phyloP scores from a whole-genome alignment of 2,888 invertebrate genomes.

The Quadriops clusia region DNA sequence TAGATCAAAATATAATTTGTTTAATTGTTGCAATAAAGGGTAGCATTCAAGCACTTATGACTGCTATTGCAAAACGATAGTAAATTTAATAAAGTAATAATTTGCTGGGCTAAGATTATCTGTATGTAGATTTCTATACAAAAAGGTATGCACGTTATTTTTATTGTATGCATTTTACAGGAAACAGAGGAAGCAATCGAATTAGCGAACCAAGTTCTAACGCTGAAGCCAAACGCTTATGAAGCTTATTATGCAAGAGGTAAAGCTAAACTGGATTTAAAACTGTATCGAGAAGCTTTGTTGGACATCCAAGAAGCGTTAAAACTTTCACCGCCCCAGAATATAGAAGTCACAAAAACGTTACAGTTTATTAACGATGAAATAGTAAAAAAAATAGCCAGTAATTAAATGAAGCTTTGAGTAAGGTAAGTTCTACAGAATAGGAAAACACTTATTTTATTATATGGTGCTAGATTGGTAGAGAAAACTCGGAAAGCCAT shows the following conservation, averaged over 20 bases:
- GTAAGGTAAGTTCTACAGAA: too few relatives aligned
- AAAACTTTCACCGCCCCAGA: conserved; percentile 58
- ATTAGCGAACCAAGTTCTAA: conserved; percentile 75
- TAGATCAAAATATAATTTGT: too few relatives aligned
- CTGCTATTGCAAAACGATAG: background rate
- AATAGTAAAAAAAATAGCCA: too few relatives aligned
- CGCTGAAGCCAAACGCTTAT: conserved; percentile 74
- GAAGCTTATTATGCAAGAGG: conserved; percentile 89
- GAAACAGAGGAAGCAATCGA: conserved; percentile 79
- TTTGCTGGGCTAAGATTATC: too few relatives aligned
- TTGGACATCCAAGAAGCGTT: conserved; percentile 75
- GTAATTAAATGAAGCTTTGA: too few relatives aligned
- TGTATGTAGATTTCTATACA: background rate
- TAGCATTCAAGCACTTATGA: background rate
- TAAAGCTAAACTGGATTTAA: conserved; percentile 70
- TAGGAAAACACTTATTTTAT: too few relatives aligned
- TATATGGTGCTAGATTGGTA: too few relatives aligned
- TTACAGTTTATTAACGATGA: too few relatives aligned
- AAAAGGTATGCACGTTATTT: too few relatives aligned
- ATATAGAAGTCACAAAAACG: conserved; percentile 64
- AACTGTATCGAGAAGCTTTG: conserved; percentile 60
- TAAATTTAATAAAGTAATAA: too few relatives aligned
- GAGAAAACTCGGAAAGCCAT: too few relatives aligned
- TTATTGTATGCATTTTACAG: conserved; percentile 45
- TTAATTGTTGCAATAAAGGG: too few relatives aligned